phyloP scores from a whole-genome alignment of 1,140 invertebrate genomes.

The Drosophila ambigua region DNA sequence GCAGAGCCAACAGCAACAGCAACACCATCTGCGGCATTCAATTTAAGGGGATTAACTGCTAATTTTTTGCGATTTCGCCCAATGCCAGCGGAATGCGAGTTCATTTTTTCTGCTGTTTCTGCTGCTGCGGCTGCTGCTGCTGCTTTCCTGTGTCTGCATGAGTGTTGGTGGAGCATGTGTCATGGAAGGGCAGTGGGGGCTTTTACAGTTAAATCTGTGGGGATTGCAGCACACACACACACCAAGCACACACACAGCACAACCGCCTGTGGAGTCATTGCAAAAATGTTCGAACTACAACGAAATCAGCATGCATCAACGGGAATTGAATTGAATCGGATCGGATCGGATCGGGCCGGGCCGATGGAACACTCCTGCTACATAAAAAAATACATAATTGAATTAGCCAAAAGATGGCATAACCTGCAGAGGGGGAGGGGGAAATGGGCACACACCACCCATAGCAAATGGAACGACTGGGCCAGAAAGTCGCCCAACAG shows the following conservation, averaged over 20 bases:
- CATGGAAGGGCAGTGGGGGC: constrained; percentile 39
- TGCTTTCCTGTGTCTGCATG: constrained; percentile 23
- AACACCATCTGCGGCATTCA: constrained; percentile 81
- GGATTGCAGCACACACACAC: constrained; percentile 12
- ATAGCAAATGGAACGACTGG: too few relatives aligned
- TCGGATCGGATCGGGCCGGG: too few relatives aligned
- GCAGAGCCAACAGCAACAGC: constrained; percentile 39
- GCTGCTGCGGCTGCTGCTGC: constrained; percentile 5
- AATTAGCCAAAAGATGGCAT: constrained; percentile 52
- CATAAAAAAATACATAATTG: constrained; percentile 43
- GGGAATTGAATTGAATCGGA: background rate
- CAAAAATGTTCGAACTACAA: constrained; percentile 12
- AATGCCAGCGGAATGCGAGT: constrained; percentile 65
- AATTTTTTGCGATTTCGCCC: constrained; percentile 82
- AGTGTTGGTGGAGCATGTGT: constrained; percentile 4
- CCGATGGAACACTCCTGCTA: constrained; percentile 8
- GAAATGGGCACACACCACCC: too few relatives aligned
- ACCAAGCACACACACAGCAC: constrained; percentile 1
- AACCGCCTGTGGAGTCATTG: constrained; percentile 66
- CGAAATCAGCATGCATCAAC: constrained; percentile 11
- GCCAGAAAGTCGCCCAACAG: background rate
- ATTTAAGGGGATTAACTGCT: constrained; percentile 84
- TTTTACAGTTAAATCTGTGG: constrained; percentile 48
- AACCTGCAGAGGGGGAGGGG: constrained; percentile 15
- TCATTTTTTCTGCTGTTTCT: constrained; percentile 38